Evolutionary conservation across 2,888 invertebrate species (phyloP).

Genomic region (Dryomyza anilis): DNA sequence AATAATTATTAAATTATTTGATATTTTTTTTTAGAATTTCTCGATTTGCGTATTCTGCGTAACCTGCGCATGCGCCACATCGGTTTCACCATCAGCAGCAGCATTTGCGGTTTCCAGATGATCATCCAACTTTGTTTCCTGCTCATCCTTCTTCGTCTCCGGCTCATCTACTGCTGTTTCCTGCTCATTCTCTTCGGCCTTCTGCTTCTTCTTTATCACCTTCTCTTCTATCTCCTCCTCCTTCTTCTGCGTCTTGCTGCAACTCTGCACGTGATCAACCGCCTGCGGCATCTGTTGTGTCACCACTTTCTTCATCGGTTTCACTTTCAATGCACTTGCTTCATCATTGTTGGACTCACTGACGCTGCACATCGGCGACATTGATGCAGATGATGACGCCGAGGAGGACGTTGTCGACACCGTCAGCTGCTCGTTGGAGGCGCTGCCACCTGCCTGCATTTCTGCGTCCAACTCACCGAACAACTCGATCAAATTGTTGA

Average conservation of each 20-base stretch:
- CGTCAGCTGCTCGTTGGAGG: slow-evolving; percentile 11
- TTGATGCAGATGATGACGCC: slow-evolving; percentile 37
- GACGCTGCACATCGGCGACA: slow-evolving; percentile 36
- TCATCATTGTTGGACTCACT: slow-evolving; percentile 35
- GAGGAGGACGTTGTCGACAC: slow-evolving; percentile 30
- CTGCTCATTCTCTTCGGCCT: not conserved
- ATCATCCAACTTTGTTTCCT: not conserved
- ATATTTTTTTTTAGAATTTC: slow-evolving; percentile 9
- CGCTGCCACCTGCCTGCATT: slow-evolving; percentile 16
- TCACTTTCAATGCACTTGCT: not conserved
- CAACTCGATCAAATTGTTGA: slow-evolving; percentile 87
- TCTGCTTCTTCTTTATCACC: not conserved
- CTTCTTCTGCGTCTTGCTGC: too few species aligned
- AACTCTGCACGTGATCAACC: too few species aligned
- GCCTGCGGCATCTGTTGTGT: not conserved
- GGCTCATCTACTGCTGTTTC: not conserved
- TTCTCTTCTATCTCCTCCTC: not conserved
- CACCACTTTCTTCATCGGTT: not conserved
- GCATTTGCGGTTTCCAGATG: not conserved
- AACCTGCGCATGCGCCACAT: slow-evolving; percentile 9
- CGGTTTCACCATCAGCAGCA: not conserved
- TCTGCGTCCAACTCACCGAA: slow-evolving; percentile 63
- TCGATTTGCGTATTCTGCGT: not conserved
- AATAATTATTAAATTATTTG: not conserved
- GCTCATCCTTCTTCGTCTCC: not conserved